These are phyloP conservation scores for Eumerus sabulonum DNA, from an alignment of 2,888 invertebrate genomes.

Conservation along the genomic window DNA sequence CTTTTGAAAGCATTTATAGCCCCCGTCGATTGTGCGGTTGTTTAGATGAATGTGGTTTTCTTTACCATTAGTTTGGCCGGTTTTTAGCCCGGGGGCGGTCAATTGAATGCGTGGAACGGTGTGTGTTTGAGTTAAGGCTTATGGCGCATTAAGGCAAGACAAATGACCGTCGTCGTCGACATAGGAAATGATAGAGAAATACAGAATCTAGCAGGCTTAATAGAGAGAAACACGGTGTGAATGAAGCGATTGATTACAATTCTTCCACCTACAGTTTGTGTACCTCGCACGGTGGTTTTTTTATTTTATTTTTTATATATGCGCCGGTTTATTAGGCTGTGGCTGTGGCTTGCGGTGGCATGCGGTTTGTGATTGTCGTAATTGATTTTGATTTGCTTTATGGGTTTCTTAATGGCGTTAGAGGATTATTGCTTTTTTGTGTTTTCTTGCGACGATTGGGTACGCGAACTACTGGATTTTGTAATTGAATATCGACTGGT, in stretches of 20 bases:
- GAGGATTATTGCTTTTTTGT: constrained; percentile 2
- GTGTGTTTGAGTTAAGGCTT: constrained; percentile 13
- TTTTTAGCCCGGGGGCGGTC: too few species aligned
- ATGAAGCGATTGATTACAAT: constrained; percentile 58
- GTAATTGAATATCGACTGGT: constrained; percentile 24
- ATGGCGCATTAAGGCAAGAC: constrained; percentile 13
- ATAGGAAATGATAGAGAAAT: constrained; percentile 29
- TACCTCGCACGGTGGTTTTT: neutral
- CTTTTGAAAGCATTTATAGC: neutral
- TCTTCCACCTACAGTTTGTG: constrained; percentile 19
- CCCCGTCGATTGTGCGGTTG: too few species aligned
- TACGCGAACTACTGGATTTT: constrained; percentile 12
- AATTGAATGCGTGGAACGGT: neutral
- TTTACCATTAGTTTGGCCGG: too few species aligned
- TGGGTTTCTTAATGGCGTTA: constrained; percentile 13
- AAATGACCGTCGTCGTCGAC: constrained; percentile 1
- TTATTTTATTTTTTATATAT: too few species aligned
- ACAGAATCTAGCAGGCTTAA: constrained; percentile 38
- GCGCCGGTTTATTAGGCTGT: neutral
- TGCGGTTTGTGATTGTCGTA: constrained; percentile 17
- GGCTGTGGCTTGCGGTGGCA: neutral
- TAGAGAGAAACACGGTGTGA: constrained; percentile 43
- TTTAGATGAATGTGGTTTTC: too few species aligned
- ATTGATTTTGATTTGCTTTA: constrained; percentile 51
- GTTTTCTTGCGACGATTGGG: neutral